These are phyloP conservation scores for Crenuchus spilurus DNA, from an alignment of 2,797 vertebrate genomes.

Conservation along the genomic window DNA sequence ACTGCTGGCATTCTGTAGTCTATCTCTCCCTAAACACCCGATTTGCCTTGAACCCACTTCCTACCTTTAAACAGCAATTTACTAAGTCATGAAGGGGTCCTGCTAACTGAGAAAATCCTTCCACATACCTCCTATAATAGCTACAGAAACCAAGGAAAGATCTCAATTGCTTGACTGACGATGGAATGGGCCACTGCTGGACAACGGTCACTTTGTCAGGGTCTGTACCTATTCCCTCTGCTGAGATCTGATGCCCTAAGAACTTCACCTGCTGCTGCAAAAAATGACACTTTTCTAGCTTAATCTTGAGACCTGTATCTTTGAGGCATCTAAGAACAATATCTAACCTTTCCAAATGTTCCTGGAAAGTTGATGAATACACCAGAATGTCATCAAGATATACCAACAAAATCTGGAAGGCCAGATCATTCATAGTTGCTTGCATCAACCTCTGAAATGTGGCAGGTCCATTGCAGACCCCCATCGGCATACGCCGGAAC, in stretches of 20 bases:
- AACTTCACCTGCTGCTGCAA: slow-evolving; percentile 19
- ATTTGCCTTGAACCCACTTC: background rate
- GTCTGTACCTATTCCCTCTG: slow-evolving; percentile 21
- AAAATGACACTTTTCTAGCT: slow-evolving; percentile 22
- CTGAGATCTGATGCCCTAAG: slow-evolving; percentile 30
- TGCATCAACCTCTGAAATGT: slow-evolving; percentile 33
- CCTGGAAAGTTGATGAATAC: background rate
- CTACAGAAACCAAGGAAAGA: background rate
- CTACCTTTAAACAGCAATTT: background rate
- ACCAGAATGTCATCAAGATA: slow-evolving; percentile 27
- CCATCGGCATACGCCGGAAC: background rate
- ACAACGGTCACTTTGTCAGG: slow-evolving; percentile 11
- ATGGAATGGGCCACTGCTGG: background rate
- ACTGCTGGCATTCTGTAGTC: background rate
- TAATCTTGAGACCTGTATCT: slow-evolving; percentile 27
- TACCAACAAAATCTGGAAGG: slow-evolving; percentile 25
- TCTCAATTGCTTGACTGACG: background rate
- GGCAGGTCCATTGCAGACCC: background rate
- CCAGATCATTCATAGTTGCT: slow-evolving; percentile 15
- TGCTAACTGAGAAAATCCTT: background rate
- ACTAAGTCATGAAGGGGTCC: background rate
- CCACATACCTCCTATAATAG: background rate
- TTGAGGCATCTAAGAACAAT: background rate
- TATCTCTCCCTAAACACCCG: background rate
- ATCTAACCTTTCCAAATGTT: slow-evolving; percentile 20